These are phyloP conservation scores for Latrodectus elegans DNA, from an alignment of 2,888 invertebrate genomes.

Conservation along the genomic window DNA sequence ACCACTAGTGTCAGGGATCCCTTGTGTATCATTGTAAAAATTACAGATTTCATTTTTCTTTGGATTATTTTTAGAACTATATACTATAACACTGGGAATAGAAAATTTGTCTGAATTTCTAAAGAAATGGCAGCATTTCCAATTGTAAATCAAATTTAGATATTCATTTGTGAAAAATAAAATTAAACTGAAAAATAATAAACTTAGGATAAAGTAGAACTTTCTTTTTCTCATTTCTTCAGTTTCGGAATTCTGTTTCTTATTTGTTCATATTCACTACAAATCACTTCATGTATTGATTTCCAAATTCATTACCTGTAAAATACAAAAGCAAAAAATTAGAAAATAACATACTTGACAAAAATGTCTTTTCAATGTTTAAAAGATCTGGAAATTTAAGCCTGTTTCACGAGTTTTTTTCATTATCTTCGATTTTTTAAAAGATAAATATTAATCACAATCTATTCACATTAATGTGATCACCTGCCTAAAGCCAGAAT, in stretches of 20 bases:
- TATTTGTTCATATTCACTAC: neutral
- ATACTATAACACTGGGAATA: constrained; percentile 26
- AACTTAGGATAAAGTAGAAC: neutral
- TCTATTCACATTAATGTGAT: too few relatives aligned
- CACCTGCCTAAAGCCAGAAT: too few relatives aligned
- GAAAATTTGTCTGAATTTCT: neutral
- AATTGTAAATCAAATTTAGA: constrained; percentile 1
- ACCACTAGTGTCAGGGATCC: neutral
- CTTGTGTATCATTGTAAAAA: neutral
- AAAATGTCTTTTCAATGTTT: too few relatives aligned
- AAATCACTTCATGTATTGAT: neutral
- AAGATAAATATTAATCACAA: too few relatives aligned
- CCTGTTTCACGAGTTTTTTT: too few relatives aligned
- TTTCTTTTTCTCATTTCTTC: constrained; percentile 9
- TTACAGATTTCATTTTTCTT: constrained; percentile 6
- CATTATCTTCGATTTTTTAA: too few relatives aligned
- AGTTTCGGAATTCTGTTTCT: neutral
- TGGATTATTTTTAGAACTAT: neutral
- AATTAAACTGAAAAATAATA: neutral
- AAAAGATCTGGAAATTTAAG: too few relatives aligned
- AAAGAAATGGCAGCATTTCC: neutral
- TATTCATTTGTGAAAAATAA: constrained; percentile 1
- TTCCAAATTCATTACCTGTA: neutral
- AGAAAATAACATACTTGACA: too few relatives aligned
- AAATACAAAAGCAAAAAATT: neutral